Conservation (phyloP, 1,140 invertebrate genomes). For the Brachionus koreanus region DNA sequence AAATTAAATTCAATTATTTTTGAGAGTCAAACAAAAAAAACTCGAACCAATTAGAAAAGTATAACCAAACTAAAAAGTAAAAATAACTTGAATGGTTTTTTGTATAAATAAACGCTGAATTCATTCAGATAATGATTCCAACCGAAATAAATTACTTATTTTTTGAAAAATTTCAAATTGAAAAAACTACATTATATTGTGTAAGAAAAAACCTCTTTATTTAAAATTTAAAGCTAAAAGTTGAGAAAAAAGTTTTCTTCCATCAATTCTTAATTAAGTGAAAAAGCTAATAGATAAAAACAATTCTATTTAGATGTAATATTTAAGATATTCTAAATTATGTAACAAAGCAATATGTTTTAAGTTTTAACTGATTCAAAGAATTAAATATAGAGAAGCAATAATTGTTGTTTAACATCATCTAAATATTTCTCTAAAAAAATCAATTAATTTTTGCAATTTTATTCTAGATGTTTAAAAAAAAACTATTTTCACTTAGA, state of each 20-base stretch:
- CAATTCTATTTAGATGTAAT: not conserved
- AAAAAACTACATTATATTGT: too few relatives aligned
- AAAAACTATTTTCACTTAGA: not conserved
- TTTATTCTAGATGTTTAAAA: not conserved
- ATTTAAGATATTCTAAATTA: not conserved
- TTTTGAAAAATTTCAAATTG: not conserved
- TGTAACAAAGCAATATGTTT: not conserved
- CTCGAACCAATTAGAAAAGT: not conserved
- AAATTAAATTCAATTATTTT: too few relatives aligned
- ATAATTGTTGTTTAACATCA: not conserved
- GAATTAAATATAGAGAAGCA: not conserved
- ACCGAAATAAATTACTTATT: not conserved
- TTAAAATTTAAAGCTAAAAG: too few relatives aligned
- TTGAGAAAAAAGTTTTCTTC: too few relatives aligned
- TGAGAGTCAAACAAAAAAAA: not conserved
- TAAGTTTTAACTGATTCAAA: not conserved
- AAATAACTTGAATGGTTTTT: not conserved
- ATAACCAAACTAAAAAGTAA: not conserved
- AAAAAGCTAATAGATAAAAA: not conserved
- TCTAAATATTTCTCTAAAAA: not conserved
- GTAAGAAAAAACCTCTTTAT: too few relatives aligned
- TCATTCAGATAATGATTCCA: not conserved
- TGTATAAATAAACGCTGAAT: not conserved
- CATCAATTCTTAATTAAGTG: too few relatives aligned
- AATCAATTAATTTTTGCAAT: not conserved